Evolutionary conservation across 2,797 vertebrate species (phyloP).

Genomic region (Chaetodon trifasciatus): DNA sequence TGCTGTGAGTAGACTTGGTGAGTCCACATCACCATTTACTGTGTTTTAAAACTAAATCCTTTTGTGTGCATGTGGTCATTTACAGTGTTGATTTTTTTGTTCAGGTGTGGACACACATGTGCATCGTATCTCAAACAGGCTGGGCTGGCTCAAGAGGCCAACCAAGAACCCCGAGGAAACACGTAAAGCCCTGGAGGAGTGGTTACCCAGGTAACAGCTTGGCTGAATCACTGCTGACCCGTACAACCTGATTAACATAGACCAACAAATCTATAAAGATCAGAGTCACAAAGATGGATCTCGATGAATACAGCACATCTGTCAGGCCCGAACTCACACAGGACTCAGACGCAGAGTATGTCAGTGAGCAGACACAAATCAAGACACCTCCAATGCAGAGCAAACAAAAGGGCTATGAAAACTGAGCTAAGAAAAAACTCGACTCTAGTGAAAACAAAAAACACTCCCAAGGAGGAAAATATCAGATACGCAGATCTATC

Average conservation of each 20-base stretch:
- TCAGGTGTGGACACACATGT: constrained; percentile 97
- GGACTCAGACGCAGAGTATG: too few species aligned
- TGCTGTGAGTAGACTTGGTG: neutral
- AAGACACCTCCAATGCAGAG: too few species aligned
- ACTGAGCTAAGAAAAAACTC: too few species aligned
- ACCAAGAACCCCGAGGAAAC: constrained; percentile 92
- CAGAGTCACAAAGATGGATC: neutral
- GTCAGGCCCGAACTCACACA: too few species aligned
- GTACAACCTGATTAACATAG: neutral
- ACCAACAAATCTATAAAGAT: constrained; percentile 14
- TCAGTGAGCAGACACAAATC: too few species aligned
- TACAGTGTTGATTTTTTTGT: neutral
- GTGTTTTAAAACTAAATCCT: neutral
- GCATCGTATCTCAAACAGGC: constrained; percentile 93
- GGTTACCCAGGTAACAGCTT: constrained; percentile 92
- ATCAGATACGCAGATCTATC: too few species aligned
- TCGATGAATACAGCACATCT: neutral
- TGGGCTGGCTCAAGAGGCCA: constrained; percentile 89
- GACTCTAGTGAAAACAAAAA: too few species aligned
- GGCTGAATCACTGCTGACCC: neutral
- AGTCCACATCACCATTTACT: neutral
- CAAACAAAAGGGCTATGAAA: too few species aligned
- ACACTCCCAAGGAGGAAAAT: too few species aligned
- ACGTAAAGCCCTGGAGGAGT: constrained; percentile 90
- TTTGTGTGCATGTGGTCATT: neutral